phyloP scores from a whole-genome alignment of 2,888 invertebrate species.

The Tenthredo notha region DNA sequence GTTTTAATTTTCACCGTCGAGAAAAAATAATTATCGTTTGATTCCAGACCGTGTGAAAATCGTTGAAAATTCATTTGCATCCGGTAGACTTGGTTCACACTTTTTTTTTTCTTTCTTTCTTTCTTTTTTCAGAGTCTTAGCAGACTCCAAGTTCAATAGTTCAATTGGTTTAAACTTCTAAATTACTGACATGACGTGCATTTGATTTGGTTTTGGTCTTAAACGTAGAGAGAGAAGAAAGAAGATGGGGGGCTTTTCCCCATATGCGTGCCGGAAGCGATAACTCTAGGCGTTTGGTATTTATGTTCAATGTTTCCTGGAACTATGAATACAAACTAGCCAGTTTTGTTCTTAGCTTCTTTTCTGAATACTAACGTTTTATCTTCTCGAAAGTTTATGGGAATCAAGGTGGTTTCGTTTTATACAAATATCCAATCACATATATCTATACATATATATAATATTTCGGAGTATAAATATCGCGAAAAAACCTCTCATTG shows the following conservation, averaged over 20 bases:
- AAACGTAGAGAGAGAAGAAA: neutral
- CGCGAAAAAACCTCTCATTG: neutral
- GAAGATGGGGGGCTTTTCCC: too few relatives aligned
- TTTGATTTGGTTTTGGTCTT: constrained; percentile 1
- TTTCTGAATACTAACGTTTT: neutral
- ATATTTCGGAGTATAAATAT: neutral
- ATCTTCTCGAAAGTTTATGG: neutral
- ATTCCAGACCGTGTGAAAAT: neutral
- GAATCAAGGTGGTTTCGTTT: neutral
- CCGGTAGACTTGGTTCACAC: neutral
- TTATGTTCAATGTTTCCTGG: constrained; percentile 47
- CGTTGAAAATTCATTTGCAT: neutral
- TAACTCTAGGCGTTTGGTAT: constrained; percentile 44
- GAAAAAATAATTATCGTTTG: neutral
- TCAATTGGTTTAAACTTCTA: constrained; percentile 4
- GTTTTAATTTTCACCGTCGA: neutral
- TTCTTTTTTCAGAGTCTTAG: neutral
- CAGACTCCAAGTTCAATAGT: neutral
- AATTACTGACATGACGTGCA: constrained; percentile 22
- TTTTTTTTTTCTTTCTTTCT: neutral
- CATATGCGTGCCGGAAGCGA: constrained; percentile 44
- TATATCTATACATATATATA: neutral
- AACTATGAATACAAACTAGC: constrained; percentile 36
- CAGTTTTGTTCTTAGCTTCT: constrained; percentile 14
- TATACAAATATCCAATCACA: neutral